Evolutionary conservation across 2,888 invertebrate species (phyloP), one percentile per base, ranked within the genome.

Genomic region (Pachliopta kotzebuea): DNA sequence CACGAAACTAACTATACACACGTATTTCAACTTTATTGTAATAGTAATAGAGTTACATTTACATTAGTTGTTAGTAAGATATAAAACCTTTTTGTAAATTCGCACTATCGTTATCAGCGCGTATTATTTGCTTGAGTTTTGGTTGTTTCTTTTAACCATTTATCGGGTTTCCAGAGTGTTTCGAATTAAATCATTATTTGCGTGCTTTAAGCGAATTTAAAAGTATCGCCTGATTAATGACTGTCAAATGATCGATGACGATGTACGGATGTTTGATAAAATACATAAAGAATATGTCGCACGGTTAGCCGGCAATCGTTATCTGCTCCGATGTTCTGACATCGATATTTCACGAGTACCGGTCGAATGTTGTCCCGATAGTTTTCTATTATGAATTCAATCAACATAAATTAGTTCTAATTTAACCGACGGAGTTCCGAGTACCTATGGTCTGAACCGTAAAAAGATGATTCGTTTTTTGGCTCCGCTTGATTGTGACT

Each of bases 351-450:
- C 76, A 77, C 70, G 72, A 76, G 74, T 77, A 76, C 73, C 75
- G 73, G 71, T 75, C 66, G 69, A 74, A 75, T 74, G 72, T 72
- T 75, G 83, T 82, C 81, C 86, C 85, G 87, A 89, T 89, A 85
- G 84, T 86, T 86, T 86, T 86, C 87, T 88, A 87, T 88, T 89
- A 89, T 84, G 84, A 84, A 88, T 88, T 88, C 88, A 87, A 89
- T 90, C 88, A 88, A 81, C 88, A 88, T 90, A 90, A 88, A 90
- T 90, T 88, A 85, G 81, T 81, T 85, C 85, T 86, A 86, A 88
- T 88, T 88, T 83, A 78, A 76, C 74, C 78, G 78, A 78, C 83
- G 85, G 84, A 84, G 84, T 82, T 78, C 75, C 70, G 76, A 73
- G 59, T 60, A 24, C 74, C 77, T 79, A 76, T 77, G 76, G 75